phyloP scores from a whole-genome alignment of 2,113 vertebrate genomes.

The Indicator maculatus region DNA sequence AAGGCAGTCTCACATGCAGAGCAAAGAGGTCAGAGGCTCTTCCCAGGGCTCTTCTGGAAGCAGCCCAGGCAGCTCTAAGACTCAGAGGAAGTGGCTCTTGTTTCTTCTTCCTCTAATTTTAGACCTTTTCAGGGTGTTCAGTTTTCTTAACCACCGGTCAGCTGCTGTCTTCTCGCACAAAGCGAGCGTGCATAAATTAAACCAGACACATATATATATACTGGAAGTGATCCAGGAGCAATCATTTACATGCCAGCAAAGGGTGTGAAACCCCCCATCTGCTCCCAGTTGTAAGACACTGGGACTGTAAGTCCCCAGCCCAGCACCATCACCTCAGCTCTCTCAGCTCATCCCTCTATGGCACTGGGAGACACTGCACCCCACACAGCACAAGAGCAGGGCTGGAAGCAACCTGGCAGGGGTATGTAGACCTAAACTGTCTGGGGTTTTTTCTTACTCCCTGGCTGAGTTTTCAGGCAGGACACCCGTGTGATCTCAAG shows the following conservation, averaged over 20 bases:
- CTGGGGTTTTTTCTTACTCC: background rate
- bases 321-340: background rate
- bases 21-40: background rate
- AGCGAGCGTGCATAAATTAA: conserved; percentile 10
- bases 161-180: conserved; percentile 19
- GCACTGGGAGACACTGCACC: background rate
- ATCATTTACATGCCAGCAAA: background rate
- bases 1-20: fast-evolving
- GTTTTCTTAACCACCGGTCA: conserved; percentile 35
- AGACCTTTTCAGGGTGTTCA: background rate
- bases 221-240: conserved; percentile 32
- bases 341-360: fast-evolving
- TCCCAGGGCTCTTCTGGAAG: background rate
- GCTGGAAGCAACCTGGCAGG: background rate
- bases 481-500: background rate
- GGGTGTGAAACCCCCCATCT: conserved; percentile 49
- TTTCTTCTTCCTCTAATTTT: conserved; percentile 42
- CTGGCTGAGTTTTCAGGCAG: background rate
- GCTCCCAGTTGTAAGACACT: background rate
- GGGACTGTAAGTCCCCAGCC: fast-evolving
- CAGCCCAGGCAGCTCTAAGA: background rate
- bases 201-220: background rate
- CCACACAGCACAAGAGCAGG: fast-evolving
- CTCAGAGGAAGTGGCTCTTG: background rate
- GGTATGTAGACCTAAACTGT: background rate